Percentiles rank a stretch among this genome's conserved stretches.
These are phyloP conservation scores for Gallinago nigripennis DNA, from an alignment of 2,797 vertebrate genomes.

Conservation along the genomic window DNA sequence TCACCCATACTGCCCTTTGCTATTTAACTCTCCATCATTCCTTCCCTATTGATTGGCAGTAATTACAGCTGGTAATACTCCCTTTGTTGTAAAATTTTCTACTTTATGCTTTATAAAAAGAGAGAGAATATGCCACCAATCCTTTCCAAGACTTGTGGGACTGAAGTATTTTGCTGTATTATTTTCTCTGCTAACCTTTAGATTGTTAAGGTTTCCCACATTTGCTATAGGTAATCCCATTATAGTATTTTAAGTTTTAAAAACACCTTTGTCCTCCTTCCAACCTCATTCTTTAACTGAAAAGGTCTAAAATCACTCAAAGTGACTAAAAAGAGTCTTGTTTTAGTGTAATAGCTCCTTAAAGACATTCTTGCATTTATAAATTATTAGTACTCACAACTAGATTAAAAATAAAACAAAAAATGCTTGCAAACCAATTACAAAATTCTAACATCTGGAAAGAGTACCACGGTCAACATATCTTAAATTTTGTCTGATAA, in stretches of 20 bases:
- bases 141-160: background rate
- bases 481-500: background rate
- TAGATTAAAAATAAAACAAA: background rate
- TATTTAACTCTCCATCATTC: background rate
- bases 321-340: background rate
- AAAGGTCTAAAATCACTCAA: background rate
- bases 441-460: background rate
- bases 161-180: background rate
- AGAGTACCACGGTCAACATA: background rate
- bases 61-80: background rate
- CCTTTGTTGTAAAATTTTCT: background rate
- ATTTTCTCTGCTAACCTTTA: background rate
- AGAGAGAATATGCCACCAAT: background rate
- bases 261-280: background rate
- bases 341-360: background rate
- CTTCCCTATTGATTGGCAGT: background rate
- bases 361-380: background rate
- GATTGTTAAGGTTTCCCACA: background rate
- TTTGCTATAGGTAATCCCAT: no score
- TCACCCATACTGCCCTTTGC: background rate
- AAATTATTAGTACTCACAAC: background rate
- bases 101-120: background rate
- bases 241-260: background rate
- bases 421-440: background rate
- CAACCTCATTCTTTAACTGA: background rate